Conservation (phyloP, 2,888 invertebrate species). For the Drosophila siamana region DNA sequence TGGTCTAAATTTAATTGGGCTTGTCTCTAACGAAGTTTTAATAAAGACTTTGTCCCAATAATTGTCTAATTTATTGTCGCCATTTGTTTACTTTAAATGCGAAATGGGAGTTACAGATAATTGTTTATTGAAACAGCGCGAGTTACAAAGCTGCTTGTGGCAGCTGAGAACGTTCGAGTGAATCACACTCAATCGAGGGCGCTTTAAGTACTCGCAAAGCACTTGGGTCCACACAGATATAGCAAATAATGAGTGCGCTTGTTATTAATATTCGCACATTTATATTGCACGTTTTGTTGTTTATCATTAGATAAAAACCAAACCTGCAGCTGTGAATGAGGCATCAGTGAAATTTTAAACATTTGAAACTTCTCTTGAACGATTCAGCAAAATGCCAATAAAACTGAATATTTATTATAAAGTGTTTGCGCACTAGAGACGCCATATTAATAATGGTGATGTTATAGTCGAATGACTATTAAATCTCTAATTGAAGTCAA, state of each 20-base stretch:
- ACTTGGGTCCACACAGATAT: slow-evolving; percentile 7
- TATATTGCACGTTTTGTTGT: not conserved
- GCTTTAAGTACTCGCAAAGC: slow-evolving; percentile 22
- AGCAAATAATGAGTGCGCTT: not conserved
- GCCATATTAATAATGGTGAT: not conserved
- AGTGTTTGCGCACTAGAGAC: not conserved
- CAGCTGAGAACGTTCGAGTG: slow-evolving; percentile 7
- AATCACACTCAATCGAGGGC: slow-evolving; percentile 11
- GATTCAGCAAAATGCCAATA: not conserved
- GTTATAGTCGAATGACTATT: too few species aligned
- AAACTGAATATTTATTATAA: not conserved
- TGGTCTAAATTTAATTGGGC: slow-evolving; percentile 87
- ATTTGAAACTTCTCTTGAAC: not conserved
- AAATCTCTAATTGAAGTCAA: not conserved
- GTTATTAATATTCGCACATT: not conserved
- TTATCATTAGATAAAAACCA: not conserved
- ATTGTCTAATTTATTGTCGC: not conserved
- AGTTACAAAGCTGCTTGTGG: not conserved
- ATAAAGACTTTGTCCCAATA: not conserved
- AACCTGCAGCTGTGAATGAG: not conserved
- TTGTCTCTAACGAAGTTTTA: too few species aligned
- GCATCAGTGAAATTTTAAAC: not conserved
- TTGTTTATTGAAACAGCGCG: not conserved
- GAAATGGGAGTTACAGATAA: not conserved
- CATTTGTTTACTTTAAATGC: not conserved